A percentile compares a stretch with the other conserved stretches of the same genome.
phyloP scores from a whole-genome alignment of 2,888 invertebrate species.

The Sphinx pinastri region DNA sequence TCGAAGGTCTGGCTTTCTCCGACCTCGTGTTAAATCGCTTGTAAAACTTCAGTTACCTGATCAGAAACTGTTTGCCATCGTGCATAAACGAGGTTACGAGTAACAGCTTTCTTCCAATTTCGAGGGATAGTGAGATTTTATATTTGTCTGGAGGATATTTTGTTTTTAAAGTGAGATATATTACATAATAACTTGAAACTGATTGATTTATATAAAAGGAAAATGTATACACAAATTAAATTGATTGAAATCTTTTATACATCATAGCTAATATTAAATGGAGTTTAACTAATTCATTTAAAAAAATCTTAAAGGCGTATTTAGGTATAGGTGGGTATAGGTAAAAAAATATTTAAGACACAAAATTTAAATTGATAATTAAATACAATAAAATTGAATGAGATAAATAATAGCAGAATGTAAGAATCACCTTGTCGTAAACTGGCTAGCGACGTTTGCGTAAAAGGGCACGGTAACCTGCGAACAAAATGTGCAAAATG shows the following conservation, averaged over 20 bases:
- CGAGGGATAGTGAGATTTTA: constrained; percentile 16
- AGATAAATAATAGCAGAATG: constrained; percentile 24
- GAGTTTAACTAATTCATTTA: too few species aligned
- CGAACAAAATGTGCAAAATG: constrained; percentile 52
- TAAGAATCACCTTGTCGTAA: constrained; percentile 88
- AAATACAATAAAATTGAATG: background rate
- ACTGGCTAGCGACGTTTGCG: constrained; percentile 91
- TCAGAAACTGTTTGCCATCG: constrained; percentile 35
- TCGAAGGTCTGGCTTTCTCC: constrained; percentile 34
- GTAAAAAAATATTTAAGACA: too few species aligned
- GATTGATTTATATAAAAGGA: too few species aligned
- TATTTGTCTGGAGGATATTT: constrained; percentile 17
- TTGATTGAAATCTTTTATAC: too few species aligned
- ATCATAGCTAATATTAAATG: too few species aligned
- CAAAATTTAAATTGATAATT: too few species aligned
- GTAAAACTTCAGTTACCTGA: constrained; percentile 12
- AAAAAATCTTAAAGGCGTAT: too few species aligned
- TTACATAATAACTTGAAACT: too few species aligned
- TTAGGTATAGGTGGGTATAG: too few species aligned
- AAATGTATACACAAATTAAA: too few species aligned
- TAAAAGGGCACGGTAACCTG: constrained; percentile 92
- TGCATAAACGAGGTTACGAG: constrained; percentile 42
- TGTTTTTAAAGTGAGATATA: background rate
- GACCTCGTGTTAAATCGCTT: constrained; percentile 23
- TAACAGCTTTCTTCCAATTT: constrained; percentile 24